Conservation (phyloP, 2,888 invertebrate genomes). For the Acanthosoma haemorrhoidale region DNA sequence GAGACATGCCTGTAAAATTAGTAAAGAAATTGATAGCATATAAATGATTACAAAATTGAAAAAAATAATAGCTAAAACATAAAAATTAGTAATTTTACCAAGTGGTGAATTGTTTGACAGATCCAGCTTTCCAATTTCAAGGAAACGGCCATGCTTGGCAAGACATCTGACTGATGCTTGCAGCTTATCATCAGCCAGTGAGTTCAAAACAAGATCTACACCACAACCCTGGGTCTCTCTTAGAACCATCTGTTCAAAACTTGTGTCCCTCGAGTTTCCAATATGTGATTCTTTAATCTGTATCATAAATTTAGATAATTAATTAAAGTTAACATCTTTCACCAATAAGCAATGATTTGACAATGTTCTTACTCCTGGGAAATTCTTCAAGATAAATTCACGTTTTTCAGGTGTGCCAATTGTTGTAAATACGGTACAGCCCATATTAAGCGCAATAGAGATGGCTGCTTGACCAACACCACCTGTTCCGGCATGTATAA, state of each 20-base stretch:
- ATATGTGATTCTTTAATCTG: slow-evolving; percentile 71
- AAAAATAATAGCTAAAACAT: not conserved
- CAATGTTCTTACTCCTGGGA: slow-evolving; percentile 57
- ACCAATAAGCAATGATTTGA: not conserved
- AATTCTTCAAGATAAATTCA: slow-evolving; percentile 78
- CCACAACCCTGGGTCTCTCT: slow-evolving; percentile 81
- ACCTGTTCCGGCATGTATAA: slow-evolving; percentile 92
- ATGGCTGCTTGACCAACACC: slow-evolving; percentile 98
- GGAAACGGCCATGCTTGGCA: slow-evolving; percentile 87
- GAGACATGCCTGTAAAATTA: slow-evolving; percentile 62
- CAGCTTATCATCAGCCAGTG: slow-evolving; percentile 90
- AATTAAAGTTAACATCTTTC: not conserved
- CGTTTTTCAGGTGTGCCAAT: slow-evolving; percentile 84
- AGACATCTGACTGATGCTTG: slow-evolving; percentile 90
- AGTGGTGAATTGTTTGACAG: slow-evolving; percentile 81
- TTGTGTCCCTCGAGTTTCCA: slow-evolving; percentile 87
- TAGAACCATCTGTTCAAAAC: slow-evolving; percentile 86
- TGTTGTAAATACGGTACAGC: slow-evolving; percentile 88
- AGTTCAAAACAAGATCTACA: slow-evolving; percentile 92
- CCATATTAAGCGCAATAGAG: slow-evolving; percentile 81
- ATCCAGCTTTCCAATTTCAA: slow-evolving; percentile 98
- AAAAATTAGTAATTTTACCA: no score
- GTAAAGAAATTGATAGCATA: not conserved
- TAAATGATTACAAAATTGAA: not conserved
- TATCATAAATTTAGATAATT: slow-evolving; percentile 21